Conservation (phyloP, 64 coral and sea anemone species). For the Stichodactyla mertensii region DNA sequence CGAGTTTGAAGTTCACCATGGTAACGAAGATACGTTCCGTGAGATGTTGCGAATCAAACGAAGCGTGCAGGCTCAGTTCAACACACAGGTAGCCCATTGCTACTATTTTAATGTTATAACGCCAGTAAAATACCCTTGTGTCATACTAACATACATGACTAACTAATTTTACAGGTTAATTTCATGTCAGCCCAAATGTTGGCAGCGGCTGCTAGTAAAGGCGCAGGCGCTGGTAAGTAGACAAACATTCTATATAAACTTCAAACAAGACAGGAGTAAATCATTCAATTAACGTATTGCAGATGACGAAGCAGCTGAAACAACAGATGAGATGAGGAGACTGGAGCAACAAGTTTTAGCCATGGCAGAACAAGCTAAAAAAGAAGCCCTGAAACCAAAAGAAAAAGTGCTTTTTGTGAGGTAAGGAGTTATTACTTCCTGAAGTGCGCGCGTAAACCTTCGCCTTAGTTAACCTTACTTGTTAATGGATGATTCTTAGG, state of each 20-base stretch:
- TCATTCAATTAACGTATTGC: background rate
- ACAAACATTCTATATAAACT: background rate
- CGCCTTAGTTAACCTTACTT: background rate
- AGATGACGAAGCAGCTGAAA: constrained; percentile 40
- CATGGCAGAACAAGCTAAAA: constrained; percentile 57
- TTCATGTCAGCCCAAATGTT: constrained; percentile 99
- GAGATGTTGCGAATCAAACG: constrained; percentile 98
- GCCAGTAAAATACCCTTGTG: too few relatives aligned
- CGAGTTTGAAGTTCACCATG: constrained; percentile 98
- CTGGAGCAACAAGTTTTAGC: constrained; percentile 78
- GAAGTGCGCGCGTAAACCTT: background rate
- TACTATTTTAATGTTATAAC: background rate
- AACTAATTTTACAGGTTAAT: constrained; percentile 54
- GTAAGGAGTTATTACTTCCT: constrained; percentile 2
- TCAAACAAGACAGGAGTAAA: background rate
- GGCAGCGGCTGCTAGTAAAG: constrained; percentile 59
- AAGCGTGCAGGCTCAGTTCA: constrained; percentile 98
- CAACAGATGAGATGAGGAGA: constrained; percentile 79
- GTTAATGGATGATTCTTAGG: constrained; percentile 10
- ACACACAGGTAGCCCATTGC: constrained; percentile 72
- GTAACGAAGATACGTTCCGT: constrained; percentile 99
- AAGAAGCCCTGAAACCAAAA: constrained; percentile 56
- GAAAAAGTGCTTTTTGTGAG: constrained; percentile 93
- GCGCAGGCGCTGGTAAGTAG: constrained; percentile 27
- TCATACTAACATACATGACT: too few relatives aligned